phyloP scores from a whole-genome alignment of 2,113 vertebrate species.

The Ifrita kowaldi region DNA sequence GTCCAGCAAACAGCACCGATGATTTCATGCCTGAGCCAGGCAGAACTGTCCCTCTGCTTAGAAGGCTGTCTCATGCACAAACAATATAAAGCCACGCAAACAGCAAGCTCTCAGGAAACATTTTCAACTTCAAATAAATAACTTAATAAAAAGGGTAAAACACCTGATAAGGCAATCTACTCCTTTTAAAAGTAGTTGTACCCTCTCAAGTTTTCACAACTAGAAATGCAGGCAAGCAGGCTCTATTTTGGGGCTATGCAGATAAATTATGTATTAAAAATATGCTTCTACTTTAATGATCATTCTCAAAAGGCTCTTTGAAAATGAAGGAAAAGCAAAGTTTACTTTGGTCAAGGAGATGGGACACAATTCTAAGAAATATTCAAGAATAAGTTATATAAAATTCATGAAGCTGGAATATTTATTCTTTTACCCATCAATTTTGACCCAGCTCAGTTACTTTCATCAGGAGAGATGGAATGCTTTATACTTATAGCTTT shows the following conservation, averaged over 20 bases:
- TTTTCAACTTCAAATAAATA: neutral
- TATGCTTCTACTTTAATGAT: constrained; percentile 18
- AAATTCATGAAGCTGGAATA: neutral
- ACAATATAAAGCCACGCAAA: neutral
- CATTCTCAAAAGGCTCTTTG: constrained; percentile 23
- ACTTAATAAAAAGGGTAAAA: neutral
- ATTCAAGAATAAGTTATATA: neutral
- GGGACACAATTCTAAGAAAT: constrained; percentile 1
- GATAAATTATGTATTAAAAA: constrained; percentile 33
- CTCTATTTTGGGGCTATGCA: neutral
- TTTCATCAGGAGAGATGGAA: constrained; percentile 34
- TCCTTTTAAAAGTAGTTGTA: neutral
- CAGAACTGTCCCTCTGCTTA: neutral
- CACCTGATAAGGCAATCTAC: neutral
- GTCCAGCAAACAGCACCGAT: fast-evolving
- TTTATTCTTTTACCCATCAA: neutral
- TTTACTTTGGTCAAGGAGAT: constrained; percentile 6
- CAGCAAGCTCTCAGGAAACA: neutral
- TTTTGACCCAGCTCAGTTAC: constrained; percentile 13
- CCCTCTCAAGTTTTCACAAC: neutral
- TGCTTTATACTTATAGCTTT: constrained; percentile 19
- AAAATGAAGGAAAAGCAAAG: constrained; percentile 11
- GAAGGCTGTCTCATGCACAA: neutral
- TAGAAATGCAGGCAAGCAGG: neutral
- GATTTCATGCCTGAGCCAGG: neutral